These are phyloP conservation scores for Dipodomys ordii DNA, from an alignment of 2,113 vertebrate genomes.

Conservation along the genomic window DNA sequence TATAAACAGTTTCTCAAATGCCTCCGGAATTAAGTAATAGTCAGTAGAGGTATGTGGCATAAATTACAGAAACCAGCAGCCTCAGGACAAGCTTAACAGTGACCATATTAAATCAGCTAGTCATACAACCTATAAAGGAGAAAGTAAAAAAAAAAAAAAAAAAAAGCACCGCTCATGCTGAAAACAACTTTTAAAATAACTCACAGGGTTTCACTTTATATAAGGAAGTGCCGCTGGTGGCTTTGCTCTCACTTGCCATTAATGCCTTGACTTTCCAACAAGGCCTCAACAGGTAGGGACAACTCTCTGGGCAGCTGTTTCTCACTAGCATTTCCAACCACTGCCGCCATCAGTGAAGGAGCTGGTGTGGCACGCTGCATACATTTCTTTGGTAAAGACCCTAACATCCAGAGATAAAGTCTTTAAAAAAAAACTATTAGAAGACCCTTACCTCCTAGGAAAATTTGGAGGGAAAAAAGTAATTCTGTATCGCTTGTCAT, in stretches of 20 bases:
- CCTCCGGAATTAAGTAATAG: slow-evolving; percentile 40
- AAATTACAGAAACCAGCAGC: slow-evolving; percentile 54
- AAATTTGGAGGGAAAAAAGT: neutral
- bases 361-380: no score
- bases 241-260: slow-evolving; percentile 26
- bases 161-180: neutral
- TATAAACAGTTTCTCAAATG: slow-evolving; percentile 50
- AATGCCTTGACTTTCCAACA: neutral
- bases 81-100: slow-evolving; percentile 14
- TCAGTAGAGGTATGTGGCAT: neutral
- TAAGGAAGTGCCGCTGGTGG: neutral
- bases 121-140: slow-evolving; percentile 48
- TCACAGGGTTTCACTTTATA: neutral
- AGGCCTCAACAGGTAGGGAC: neutral
- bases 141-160: slow-evolving; percentile 53
- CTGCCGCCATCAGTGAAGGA: no score
- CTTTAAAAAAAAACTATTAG: neutral
- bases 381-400: neutral
- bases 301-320: neutral
- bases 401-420: slow-evolving; percentile 36
- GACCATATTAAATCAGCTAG: slow-evolving; percentile 63
- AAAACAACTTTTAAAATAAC: slow-evolving; percentile 50
- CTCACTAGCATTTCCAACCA: neutral
- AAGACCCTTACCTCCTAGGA: neutral
- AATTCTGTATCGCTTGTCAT: neutral